Percentiles rank a stretch among this genome's conserved stretches.
These are phyloP conservation scores for Andrena praecox DNA, from an alignment of 2,888 invertebrate genomes.

Conservation along the genomic window DNA sequence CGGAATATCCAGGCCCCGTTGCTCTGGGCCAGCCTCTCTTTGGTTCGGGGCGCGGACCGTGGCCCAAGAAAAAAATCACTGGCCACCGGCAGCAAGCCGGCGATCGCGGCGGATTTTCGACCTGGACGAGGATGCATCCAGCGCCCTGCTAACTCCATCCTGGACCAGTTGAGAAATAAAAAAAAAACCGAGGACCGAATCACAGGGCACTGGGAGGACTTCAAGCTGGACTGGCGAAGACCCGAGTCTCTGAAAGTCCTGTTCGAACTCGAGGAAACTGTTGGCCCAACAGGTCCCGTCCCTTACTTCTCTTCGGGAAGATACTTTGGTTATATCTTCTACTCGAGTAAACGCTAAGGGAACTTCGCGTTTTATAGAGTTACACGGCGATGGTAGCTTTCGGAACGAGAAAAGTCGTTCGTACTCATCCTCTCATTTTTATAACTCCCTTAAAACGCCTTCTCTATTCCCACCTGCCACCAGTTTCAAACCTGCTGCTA, in stretches of 20 bases:
- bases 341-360: slow-evolving; percentile 12
- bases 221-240: not conserved
- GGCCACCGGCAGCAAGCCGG: slow-evolving; percentile 41
- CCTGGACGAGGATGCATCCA: slow-evolving; percentile 8
- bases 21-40: slow-evolving; percentile 70
- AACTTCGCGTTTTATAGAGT: not conserved
- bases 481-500: too few species aligned
- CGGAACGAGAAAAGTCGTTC: not conserved
- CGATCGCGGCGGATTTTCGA: slow-evolving; percentile 59
- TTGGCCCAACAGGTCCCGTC: not conserved
- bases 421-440: not conserved
- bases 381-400: slow-evolving; percentile 7
- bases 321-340: slow-evolving; percentile 17
- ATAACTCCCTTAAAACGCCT: too few species aligned
- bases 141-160: slow-evolving; percentile 1
- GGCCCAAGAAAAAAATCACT: slow-evolving; percentile 49
- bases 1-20: slow-evolving; percentile 81
- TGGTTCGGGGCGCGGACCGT: slow-evolving; percentile 32
- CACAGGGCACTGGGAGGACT: not conserved
- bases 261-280: not conserved
- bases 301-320: not conserved
- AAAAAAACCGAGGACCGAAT: not conserved
- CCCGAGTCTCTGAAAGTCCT: too few species aligned
- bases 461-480: too few species aligned
- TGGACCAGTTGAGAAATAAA: not conserved